Evolutionary conservation across 2,888 invertebrate species (phyloP).

Genomic region (Automeris io): DNA sequence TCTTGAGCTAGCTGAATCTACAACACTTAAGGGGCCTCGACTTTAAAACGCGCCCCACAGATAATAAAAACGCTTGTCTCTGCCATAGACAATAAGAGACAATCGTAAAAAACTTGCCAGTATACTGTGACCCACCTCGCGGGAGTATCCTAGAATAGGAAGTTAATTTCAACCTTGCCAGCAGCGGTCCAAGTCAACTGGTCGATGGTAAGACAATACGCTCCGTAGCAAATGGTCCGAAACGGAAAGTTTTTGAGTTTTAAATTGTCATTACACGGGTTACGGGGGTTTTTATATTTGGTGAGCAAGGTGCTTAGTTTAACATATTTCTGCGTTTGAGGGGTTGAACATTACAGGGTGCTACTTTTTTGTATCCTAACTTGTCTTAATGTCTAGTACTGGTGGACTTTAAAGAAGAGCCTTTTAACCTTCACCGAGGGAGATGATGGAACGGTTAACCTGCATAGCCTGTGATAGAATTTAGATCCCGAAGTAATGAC

Average conservation of each 20-base stretch:
- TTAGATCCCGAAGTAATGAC: no score
- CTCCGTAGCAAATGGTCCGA: constrained; percentile 56
- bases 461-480: no score
- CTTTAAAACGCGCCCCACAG: constrained; percentile 66
- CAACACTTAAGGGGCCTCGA: constrained; percentile 61
- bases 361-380: constrained; percentile 7
- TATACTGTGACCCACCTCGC: constrained; percentile 22
- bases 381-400: no score
- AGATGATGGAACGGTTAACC: no score
- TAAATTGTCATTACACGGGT: constrained; percentile 70
- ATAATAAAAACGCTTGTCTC: constrained; percentile 72
- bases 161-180: constrained; percentile 6
- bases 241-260: constrained; percentile 58
- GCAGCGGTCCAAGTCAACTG: constrained; percentile 29
- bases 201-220: constrained; percentile 46
- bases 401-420: no score
- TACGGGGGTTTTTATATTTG: constrained; percentile 61
- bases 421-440: no score
- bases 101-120: constrained; percentile 46
- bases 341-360: constrained; percentile 29
- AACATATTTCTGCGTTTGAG: constrained; percentile 45
- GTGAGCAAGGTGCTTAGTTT: constrained; percentile 50
- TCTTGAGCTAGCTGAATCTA: constrained; percentile 41
- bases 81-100: constrained; percentile 68
- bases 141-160: not conserved